Evolutionary conservation across 2,113 vertebrate species (phyloP), one percentile per base, ranked within the genome.

Genomic region (Dicentrarchus labrax): DNA sequence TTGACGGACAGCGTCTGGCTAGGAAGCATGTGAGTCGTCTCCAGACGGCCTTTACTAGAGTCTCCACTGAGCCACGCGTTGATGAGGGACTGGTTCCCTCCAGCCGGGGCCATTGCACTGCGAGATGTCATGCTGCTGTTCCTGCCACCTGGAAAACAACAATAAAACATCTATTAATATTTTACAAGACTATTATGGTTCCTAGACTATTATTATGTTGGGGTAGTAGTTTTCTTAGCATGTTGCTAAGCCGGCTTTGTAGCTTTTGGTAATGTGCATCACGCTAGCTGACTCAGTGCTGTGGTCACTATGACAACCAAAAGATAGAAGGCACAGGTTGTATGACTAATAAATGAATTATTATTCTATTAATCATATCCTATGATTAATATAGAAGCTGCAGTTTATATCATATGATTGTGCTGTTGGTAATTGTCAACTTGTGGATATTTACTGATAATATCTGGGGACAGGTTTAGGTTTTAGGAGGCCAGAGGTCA

Each of bases 21-120:
- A 78, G 98, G 96, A 86, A 99, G 94, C 90, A 99, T 96, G 87
- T 98, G 98, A 59, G 96, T 98, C 1, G 98, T 97, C 92, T 99
- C 98, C 90, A 99, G 96, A 12, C 95, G 96, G 78, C 96, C 96
- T 95, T 97, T 99, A 74, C 97, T 96, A 65, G 97, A 96, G 89
- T 99, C 97, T 5, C 94, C 97, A 65, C 93, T 96, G 74, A 99
- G 96, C 98, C 98, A 99, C 54, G 96, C 92, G 71, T 94, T 97
- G 88, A 95, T 90, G 51, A 98, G 88, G 80, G 97, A 96, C 76
- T 97, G 96, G 85, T 95, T 96, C 45, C 93, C 94, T 45, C 93
- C 93, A 3, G 94, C 93, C 2, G 94, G 95, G 61, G 96, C 95
- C 84, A 93, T 86, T 1, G 96, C 87, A 83, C 85, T 96, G 67